phyloP scores from a whole-genome alignment of 2,888 invertebrate genomes.

The Drosophila helvetica region DNA sequence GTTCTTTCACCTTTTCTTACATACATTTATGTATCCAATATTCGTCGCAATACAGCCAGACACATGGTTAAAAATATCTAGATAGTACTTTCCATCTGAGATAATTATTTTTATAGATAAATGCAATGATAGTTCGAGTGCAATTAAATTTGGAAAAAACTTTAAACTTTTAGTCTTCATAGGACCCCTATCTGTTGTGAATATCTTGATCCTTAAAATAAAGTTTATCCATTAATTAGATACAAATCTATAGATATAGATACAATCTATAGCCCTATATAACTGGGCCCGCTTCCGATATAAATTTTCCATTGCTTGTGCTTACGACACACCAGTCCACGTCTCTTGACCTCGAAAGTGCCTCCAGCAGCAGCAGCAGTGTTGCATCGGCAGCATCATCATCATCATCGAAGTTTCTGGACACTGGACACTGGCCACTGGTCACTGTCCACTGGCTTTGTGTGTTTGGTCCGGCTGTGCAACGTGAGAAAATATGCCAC shows the following conservation, averaged over 20 bases:
- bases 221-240: neutral
- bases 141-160: no score
- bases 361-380: neutral
- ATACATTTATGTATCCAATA: no score
- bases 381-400: neutral
- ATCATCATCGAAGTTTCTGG: neutral
- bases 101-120: no score
- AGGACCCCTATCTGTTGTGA: no score
- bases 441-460: neutral
- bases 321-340: constrained; percentile 5
- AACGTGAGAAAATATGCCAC: constrained; percentile 63
- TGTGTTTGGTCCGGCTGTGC: constrained; percentile 40
- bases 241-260: no score
- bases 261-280: no score
- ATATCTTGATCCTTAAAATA: no score
- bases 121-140: no score
- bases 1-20: neutral
- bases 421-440: neutral
- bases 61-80: no score
- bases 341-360: constrained; percentile 40
- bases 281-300: neutral
- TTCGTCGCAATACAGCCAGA: no score
- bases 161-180: no score
- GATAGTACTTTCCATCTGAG: neutral
- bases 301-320: constrained; percentile 24